Evolutionary conservation across 1,140 invertebrate genomes (phyloP).

Genomic region (Lethrus apterus): DNA sequence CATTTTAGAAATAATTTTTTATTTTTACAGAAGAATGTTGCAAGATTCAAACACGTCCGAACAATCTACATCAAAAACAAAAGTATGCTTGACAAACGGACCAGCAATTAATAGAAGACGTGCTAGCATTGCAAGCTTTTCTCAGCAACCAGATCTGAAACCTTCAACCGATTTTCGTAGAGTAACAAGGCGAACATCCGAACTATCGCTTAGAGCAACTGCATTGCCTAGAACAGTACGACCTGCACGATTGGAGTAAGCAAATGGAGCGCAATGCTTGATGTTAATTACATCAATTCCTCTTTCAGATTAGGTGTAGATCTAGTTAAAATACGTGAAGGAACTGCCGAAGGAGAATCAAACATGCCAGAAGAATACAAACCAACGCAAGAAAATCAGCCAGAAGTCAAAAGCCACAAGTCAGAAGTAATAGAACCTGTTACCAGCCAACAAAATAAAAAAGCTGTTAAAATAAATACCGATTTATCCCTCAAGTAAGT

Average conservation of each 20-base stretch:
- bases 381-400: conserved; percentile 11
- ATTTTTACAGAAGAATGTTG: conserved; percentile 29
- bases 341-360: conserved; percentile 22
- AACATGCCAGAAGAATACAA: conserved; percentile 2
- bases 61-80: conserved; percentile 15
- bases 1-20: too few species aligned
- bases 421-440: conserved; percentile 11
- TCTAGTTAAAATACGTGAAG: conserved; percentile 36
- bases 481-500: conserved; percentile 8
- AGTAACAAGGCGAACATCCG: conserved; percentile 33
- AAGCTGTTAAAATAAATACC: conserved; percentile 6
- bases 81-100: conserved; percentile 8
- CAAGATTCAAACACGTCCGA: conserved; percentile 28
- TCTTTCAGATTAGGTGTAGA: conserved; percentile 34
- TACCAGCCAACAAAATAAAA: background rate
- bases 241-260: conserved; percentile 37
- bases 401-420: conserved; percentile 6
- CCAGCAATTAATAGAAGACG: conserved; percentile 20
- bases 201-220: conserved; percentile 27
- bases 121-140: conserved; percentile 35
- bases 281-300: too few species aligned
- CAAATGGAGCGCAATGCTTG: too few species aligned
- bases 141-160: conserved; percentile 17
- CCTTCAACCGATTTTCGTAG: conserved; percentile 19
- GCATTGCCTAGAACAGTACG: conserved; percentile 25